phyloP scores from a whole-genome alignment of 2,113 vertebrate genomes.

The Onychostruthus taczanowskii region DNA sequence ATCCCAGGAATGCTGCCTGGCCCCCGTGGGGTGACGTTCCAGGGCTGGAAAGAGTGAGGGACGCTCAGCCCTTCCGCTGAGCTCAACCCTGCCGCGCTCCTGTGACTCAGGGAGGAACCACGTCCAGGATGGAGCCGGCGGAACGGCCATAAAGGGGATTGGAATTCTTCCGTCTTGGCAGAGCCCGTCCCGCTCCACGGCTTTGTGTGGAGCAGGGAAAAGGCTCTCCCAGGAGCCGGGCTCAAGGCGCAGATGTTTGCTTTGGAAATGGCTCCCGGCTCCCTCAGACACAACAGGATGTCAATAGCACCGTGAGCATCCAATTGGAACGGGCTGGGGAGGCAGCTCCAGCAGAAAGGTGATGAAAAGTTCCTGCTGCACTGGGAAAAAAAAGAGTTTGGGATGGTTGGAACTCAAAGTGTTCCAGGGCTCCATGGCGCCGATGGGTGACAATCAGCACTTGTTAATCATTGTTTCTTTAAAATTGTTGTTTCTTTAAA shows the following conservation, averaged over 20 bases:
- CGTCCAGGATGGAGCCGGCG: conserved; percentile 42
- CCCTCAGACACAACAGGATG: conserved; percentile 72
- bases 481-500: not conserved
- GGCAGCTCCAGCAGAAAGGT: conserved; percentile 28
- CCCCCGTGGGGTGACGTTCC: not conserved
- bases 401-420: not conserved
- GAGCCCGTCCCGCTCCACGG: not conserved
- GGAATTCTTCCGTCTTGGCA: conserved; percentile 41
- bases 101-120: conserved; percentile 71
- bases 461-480: not conserved
- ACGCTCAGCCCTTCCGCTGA: conserved; percentile 14
- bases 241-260: conserved; percentile 43
- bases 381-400: not conserved
- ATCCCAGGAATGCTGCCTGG: not conserved
- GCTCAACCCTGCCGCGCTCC: not conserved
- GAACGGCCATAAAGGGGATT: conserved; percentile 25
- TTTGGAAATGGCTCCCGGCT: conserved; percentile 43
- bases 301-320: not conserved
- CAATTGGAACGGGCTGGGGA: not conserved
- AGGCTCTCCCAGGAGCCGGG: conserved; percentile 14
- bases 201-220: conserved; percentile 19
- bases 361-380: conserved; percentile 40
- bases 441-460: accelerated
- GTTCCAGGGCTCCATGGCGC: not conserved
- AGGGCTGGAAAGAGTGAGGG: not conserved